Evolutionary conservation across 2,113 vertebrate species (phyloP).

Genomic region (Riparia riparia): DNA sequence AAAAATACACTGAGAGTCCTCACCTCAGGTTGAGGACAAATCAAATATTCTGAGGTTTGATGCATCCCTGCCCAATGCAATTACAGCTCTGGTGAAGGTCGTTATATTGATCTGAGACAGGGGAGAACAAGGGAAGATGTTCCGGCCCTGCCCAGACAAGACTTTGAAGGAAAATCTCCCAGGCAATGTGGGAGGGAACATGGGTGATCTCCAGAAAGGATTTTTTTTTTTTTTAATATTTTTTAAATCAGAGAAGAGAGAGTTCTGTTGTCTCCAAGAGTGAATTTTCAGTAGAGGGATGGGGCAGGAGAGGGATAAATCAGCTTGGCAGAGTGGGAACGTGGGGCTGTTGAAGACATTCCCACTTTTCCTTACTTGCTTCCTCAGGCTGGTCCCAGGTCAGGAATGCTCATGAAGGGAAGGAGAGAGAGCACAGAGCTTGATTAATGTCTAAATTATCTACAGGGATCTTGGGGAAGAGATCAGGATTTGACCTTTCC

Average conservation of each 20-base stretch:
- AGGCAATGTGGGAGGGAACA: neutral
- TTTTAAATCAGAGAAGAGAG: neutral
- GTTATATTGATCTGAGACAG: neutral
- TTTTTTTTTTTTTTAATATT: neutral
- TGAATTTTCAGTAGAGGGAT: neutral
- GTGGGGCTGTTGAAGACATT: neutral
- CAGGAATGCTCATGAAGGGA: neutral
- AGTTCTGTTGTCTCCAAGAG: neutral
- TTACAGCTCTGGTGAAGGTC: neutral
- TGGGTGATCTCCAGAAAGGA: neutral
- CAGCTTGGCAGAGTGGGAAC: neutral
- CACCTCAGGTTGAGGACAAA: neutral
- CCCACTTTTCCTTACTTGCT: neutral
- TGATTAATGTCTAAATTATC: neutral
- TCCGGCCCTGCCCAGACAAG: neutral
- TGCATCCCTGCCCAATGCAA: neutral
- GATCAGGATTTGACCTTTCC: neutral
- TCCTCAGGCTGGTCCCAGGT: neutral
- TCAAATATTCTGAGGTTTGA: conserved; percentile 2
- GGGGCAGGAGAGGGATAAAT: neutral
- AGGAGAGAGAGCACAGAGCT: neutral
- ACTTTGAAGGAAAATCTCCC: neutral
- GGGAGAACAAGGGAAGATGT: neutral
- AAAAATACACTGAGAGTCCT: neutral
- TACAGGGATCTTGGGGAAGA: neutral